Percentiles rank a stretch among this genome's conserved stretches.
Conservation (phyloP, 2,113 vertebrate species). For the Psittacula cyanocephala region DNA sequence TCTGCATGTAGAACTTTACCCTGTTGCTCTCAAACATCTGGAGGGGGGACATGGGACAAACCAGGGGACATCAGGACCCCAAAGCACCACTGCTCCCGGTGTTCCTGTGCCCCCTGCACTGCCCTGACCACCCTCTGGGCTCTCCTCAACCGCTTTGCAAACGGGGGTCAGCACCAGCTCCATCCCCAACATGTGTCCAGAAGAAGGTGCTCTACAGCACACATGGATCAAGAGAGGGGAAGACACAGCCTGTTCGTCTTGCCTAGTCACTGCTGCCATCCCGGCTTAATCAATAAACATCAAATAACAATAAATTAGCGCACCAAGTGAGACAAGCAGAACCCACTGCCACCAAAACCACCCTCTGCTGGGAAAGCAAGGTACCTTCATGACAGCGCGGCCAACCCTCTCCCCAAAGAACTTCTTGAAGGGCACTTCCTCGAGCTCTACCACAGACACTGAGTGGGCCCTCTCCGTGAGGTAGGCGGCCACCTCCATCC, state of each 20-base stretch:
- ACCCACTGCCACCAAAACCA: not conserved
- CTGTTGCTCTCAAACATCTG: slow-evolving; percentile 94
- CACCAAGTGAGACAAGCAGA: not conserved
- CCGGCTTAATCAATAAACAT: not conserved
- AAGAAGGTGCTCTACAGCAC: not conserved
- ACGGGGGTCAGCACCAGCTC: not conserved
- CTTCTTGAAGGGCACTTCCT: slow-evolving; percentile 89
- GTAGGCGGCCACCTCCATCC: slow-evolving; percentile 96
- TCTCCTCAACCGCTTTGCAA: rapidly evolving
- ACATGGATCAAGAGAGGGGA: rapidly evolving
- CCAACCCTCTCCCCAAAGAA: slow-evolving; percentile 94
- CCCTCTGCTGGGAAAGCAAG: not conserved
- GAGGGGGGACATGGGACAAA: not conserved
- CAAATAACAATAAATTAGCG: not conserved
- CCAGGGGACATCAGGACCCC: not conserved
- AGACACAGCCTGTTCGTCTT: not conserved
- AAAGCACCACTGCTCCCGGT: rapidly evolving
- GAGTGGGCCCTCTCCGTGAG: slow-evolving; percentile 94
- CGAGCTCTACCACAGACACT: slow-evolving; percentile 92
- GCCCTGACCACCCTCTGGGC: not conserved
- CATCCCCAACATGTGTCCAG: rapidly evolving
- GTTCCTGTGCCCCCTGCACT: not conserved
- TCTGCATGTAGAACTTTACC: slow-evolving; percentile 99
- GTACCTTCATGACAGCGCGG: slow-evolving; percentile 93
- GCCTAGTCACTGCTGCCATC: not conserved